Evolutionary conservation across 2,797 vertebrate genomes (phyloP).

Genomic region (Rhabdophis nuchalis): DNA sequence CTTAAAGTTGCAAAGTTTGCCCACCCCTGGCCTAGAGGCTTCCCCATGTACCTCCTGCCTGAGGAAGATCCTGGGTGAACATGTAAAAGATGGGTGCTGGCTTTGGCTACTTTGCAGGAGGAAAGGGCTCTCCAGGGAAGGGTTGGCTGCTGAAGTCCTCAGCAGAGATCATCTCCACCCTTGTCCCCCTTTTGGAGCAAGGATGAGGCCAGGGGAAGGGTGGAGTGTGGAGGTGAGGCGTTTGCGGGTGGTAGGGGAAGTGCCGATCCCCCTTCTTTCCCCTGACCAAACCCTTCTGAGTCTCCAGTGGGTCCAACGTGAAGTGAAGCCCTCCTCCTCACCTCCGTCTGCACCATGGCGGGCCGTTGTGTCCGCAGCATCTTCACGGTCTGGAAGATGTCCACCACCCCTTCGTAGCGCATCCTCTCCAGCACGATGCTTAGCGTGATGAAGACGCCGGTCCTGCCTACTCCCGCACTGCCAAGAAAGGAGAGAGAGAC

Average conservation of each 20-base stretch:
- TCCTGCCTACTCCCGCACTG: conserved; percentile 93
- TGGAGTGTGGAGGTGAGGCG: not conserved
- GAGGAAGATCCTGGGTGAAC: not conserved
- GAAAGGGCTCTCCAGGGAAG: no score
- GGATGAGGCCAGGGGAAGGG: not conserved
- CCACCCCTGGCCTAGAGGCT: no score
- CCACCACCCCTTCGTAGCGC: conserved; percentile 96
- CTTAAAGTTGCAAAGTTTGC: no score
- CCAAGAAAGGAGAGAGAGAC: not conserved
- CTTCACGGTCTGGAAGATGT: conserved; percentile 99
- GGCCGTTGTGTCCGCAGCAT: conserved; percentile 97
- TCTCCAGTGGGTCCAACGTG: not conserved
- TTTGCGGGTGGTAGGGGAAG: not conserved
- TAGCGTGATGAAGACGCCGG: conserved; percentile 94
- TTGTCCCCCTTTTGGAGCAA: not conserved
- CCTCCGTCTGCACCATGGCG: conserved; percentile 99
- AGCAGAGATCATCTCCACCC: no score
- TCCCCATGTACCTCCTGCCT: not conserved
- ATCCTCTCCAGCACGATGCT: conserved; percentile 97
- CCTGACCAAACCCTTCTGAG: not conserved
- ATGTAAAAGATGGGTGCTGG: not conserved
- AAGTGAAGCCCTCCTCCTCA: conserved; percentile 46
- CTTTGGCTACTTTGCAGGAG: not conserved
- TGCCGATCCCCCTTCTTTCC: not conserved
- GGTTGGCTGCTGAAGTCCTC: no score